Evolutionary conservation across 2,888 invertebrate species (phyloP).

Genomic region (Neoascia interrupta): DNA sequence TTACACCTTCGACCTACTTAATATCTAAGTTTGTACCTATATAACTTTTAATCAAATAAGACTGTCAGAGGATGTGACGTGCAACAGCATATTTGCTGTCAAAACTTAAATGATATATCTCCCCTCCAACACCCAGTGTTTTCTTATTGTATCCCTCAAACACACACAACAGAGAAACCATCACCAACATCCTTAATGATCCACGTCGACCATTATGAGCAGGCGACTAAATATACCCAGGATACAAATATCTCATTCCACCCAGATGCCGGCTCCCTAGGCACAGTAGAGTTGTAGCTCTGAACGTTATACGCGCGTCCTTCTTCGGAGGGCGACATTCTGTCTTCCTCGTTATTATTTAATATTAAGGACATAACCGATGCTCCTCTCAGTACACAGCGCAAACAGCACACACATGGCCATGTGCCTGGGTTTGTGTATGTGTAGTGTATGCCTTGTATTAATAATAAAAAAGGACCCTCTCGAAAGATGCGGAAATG

Average conservation of each 20-base stretch:
- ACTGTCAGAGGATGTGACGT: constrained; percentile 22
- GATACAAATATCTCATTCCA: constrained; percentile 40
- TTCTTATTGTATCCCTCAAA: constrained; percentile 22
- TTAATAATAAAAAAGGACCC: constrained; percentile 22
- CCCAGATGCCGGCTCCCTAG: constrained; percentile 18
- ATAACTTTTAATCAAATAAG: constrained; percentile 49
- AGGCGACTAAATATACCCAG: constrained; percentile 55
- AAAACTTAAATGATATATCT: constrained; percentile 52
- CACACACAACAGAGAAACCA: constrained; percentile 2
- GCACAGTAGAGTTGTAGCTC: constrained; percentile 3
- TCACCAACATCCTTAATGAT: constrained; percentile 49
- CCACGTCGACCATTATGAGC: constrained; percentile 52
- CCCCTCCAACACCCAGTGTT: constrained; percentile 1
- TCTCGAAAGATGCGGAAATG: neutral
- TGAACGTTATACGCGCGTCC: constrained; percentile 3
- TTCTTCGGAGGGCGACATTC: constrained; percentile 32
- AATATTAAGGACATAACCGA: constrained; percentile 47
- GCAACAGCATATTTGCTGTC: constrained; percentile 34
- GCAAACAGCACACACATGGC: neutral
- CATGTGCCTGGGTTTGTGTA: neutral
- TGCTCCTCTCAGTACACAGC: constrained; percentile 13
- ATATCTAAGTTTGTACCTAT: neutral
- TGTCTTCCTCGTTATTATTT: constrained; percentile 50
- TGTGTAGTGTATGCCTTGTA: neutral
- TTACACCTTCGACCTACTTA: no score